Conservation (phyloP, 2,113 vertebrate genomes). For the Anthoscopus minutus region DNA sequence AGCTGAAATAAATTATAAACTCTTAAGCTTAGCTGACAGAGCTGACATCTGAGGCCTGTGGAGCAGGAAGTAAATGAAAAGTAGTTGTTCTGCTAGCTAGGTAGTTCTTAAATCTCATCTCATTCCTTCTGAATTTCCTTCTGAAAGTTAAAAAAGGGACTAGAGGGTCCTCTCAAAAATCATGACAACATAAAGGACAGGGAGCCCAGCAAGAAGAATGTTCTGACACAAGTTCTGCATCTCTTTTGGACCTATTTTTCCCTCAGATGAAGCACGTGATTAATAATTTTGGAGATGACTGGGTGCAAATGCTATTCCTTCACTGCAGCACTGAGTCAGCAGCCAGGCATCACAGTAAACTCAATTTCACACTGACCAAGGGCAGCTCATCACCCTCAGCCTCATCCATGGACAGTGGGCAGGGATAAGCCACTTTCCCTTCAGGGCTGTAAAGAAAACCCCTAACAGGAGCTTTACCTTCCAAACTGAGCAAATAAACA, state of each 20-base stretch:
- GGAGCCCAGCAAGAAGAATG: background rate
- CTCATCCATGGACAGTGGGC: background rate
- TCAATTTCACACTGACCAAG: background rate
- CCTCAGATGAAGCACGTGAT: background rate
- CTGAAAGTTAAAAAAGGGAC: background rate
- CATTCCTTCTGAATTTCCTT: background rate
- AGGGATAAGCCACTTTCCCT: background rate
- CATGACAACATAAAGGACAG: background rate
- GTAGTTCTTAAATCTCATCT: background rate
- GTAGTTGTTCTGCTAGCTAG: background rate
- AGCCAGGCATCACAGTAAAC: background rate
- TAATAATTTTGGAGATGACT: background rate
- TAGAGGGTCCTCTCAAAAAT: background rate
- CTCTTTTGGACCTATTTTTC: background rate
- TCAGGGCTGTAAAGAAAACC: background rate
- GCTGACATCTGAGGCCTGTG: background rate
- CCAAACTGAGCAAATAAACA: background rate
- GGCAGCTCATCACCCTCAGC: background rate
- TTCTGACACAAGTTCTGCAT: background rate
- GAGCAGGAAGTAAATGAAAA: background rate
- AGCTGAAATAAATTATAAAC: constrained; percentile 42
- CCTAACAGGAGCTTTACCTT: background rate
- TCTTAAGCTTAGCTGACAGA: background rate
- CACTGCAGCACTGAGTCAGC: background rate
- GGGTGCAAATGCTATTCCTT: background rate